Conservation (phyloP, 2,797 vertebrate genomes). For the Thripadectes ignobilis region DNA sequence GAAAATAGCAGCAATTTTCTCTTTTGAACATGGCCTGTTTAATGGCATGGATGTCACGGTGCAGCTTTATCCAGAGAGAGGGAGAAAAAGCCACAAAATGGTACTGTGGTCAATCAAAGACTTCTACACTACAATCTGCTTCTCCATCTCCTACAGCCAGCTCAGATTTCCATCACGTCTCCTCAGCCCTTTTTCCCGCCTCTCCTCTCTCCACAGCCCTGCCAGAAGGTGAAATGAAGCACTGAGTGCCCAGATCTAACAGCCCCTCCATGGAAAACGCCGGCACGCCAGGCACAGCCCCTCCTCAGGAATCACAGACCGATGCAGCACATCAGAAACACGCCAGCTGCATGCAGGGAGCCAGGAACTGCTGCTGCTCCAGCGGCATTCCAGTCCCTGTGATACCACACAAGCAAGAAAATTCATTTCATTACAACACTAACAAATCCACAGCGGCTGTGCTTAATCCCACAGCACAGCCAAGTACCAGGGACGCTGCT, state of each 20-base stretch:
- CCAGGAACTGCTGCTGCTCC: neutral
- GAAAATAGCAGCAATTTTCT: constrained; percentile 84
- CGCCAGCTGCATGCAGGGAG: neutral
- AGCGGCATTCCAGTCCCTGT: fast-evolving
- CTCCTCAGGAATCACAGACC: neutral
- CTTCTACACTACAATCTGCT: constrained; percentile 55
- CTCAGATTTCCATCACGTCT: constrained; percentile 50
- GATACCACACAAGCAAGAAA: fast-evolving
- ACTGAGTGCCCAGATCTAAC: neutral
- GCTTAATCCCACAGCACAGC: neutral
- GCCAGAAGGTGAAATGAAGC: neutral
- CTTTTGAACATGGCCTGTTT: constrained; percentile 79
- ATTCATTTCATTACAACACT: neutral
- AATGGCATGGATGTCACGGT: constrained; percentile 79
- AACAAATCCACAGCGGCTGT: neutral
- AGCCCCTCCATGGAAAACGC: fast-evolving
- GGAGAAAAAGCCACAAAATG: constrained; percentile 70
- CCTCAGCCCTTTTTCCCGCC: neutral
- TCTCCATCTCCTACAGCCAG: constrained; percentile 24
- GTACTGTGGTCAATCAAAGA: constrained; percentile 73
- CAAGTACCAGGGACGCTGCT: fast-evolving
- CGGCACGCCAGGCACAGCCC: fast-evolving
- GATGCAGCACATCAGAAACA: neutral
- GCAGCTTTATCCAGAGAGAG: constrained; percentile 71
- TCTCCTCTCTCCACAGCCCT: neutral